Percentiles rank a stretch among this genome's conserved stretches.
Evolutionary conservation across 2,888 invertebrate species (phyloP).

Genomic region (Peribatodes rhomboidaria): DNA sequence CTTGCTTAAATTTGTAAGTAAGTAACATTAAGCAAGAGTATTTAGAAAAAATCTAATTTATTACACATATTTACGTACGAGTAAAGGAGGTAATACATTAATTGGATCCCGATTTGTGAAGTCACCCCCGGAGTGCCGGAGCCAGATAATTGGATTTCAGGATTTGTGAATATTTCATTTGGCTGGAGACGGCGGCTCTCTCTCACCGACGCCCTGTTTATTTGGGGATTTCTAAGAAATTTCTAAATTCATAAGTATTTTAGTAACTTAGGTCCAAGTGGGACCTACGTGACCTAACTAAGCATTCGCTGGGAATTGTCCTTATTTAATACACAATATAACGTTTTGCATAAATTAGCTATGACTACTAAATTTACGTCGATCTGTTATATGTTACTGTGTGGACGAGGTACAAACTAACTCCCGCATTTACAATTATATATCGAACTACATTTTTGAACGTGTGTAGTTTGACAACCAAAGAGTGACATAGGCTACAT

Average conservation of each 20-base stretch:
- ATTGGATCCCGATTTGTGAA: constrained; percentile 33
- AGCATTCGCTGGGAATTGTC: neutral
- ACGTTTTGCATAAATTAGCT: too few relatives aligned
- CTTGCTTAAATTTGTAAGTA: neutral
- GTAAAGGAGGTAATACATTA: constrained; percentile 33
- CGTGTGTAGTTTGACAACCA: too few relatives aligned
- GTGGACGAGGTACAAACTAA: too few relatives aligned
- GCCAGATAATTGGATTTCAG: constrained; percentile 56
- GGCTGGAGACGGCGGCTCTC: constrained; percentile 35
- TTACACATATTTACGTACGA: constrained; percentile 2
- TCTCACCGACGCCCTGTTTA: constrained; percentile 37
- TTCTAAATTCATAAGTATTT: constrained; percentile 31
- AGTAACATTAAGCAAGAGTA: neutral
- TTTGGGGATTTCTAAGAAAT: constrained; percentile 33
- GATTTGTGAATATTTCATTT: constrained; percentile 57
- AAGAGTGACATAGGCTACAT: too few relatives aligned
- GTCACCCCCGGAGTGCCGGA: constrained; percentile 44
- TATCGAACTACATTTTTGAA: too few relatives aligned
- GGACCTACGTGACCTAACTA: neutral
- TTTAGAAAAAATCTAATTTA: constrained; percentile 7
- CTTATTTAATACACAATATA: neutral
- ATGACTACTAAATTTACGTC: too few relatives aligned
- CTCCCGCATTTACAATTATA: too few relatives aligned
- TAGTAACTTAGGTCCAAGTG: constrained; percentile 18
- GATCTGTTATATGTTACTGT: too few relatives aligned